Evolutionary conservation across 2,113 vertebrate genomes (phyloP).

Genomic region (Hipposideros armiger): DNA sequence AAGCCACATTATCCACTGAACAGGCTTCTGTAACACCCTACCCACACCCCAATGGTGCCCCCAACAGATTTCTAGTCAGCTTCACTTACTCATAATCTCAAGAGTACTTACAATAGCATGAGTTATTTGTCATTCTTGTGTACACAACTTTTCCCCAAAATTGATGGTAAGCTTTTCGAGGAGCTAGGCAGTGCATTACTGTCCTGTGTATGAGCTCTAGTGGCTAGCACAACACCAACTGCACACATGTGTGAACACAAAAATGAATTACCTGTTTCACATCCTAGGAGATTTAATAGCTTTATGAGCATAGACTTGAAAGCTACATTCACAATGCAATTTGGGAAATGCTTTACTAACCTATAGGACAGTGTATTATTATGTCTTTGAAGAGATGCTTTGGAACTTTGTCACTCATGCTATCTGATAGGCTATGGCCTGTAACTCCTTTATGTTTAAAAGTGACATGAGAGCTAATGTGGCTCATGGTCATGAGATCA

Average conservation of each 20-base stretch:
- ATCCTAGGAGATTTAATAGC: neutral
- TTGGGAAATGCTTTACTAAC: neutral
- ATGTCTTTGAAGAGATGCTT: neutral
- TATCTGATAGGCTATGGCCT: neutral
- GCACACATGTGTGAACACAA: neutral
- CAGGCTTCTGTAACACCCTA: neutral
- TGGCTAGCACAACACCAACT: no score
- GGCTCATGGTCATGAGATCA: neutral
- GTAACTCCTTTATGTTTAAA: neutral
- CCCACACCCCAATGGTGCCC: neutral
- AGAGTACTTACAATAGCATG: neutral
- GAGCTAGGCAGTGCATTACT: neutral
- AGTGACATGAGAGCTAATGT: neutral
- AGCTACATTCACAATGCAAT: neutral
- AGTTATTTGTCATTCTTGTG: neutral
- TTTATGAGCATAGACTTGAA: neutral
- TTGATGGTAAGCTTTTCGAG: neutral
- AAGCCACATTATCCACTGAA: rapidly evolving
- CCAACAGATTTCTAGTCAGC: neutral
- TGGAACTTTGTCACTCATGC: neutral
- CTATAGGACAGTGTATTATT: neutral
- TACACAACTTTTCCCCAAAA: neutral
- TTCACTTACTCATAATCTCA: neutral
- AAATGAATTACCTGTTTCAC: neutral
- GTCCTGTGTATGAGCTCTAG: neutral